These are phyloP conservation scores for Drosophila ananassae DNA, from an alignment of 1,140 invertebrate species.

Conservation along the genomic window DNA sequence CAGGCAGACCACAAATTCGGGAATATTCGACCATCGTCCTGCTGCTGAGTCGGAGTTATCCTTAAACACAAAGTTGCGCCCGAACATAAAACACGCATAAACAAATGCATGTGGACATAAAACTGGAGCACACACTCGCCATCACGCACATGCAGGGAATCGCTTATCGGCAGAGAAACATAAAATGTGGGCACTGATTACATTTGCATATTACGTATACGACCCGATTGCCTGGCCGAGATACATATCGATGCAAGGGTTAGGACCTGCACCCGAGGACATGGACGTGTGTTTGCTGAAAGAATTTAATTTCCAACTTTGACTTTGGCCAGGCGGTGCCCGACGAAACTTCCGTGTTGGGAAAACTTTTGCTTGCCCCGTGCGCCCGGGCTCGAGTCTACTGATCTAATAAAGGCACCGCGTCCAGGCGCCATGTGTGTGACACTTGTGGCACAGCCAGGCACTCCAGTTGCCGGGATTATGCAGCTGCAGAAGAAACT, in stretches of 20 bases:
- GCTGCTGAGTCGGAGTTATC: conserved; percentile 14
- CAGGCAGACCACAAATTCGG: conserved; percentile 19
- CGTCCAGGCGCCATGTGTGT: conserved; percentile 44
- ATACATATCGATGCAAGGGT: conserved; percentile 54
- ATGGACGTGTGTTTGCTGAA: conserved; percentile 50
- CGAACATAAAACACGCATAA: conserved; percentile 67
- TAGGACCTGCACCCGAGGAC: conserved; percentile 2
- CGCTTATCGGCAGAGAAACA: conserved; percentile 32
- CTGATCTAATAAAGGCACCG: conserved; percentile 68
- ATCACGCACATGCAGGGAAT: conserved; percentile 18
- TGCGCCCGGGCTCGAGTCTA: conserved; percentile 13
- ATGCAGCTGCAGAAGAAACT: conserved; percentile 64
- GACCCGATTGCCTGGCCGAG: not conserved
- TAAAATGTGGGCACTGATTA: conserved; percentile 80
- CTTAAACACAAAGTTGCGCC: conserved; percentile 56
- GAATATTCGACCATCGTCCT: conserved; percentile 20
- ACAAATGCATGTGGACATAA: conserved; percentile 70
- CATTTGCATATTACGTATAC: conserved; percentile 78
- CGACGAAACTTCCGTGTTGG: conserved; percentile 53
- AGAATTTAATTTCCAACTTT: conserved; percentile 82
- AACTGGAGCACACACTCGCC: conserved; percentile 35
- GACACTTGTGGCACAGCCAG: conserved; percentile 70
- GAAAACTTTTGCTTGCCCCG: conserved; percentile 57
- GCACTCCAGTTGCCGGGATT: conserved; percentile 48
- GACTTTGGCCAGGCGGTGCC: conserved; percentile 64